Conservation (phyloP, 1,140 invertebrate species). For the Camponotus floridanus region DNA sequence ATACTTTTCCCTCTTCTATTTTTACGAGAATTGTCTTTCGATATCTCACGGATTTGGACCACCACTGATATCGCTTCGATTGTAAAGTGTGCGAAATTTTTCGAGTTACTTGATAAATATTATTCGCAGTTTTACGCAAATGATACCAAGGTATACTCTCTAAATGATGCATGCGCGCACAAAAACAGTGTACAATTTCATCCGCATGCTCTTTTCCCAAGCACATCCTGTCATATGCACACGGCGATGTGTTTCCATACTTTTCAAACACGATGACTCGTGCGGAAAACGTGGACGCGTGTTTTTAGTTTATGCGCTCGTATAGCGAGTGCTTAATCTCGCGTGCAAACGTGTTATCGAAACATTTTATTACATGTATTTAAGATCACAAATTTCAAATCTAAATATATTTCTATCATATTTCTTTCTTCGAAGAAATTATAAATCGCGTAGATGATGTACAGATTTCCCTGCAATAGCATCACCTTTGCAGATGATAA, state of each 20-base stretch:
- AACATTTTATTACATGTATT: neutral
- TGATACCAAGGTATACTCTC: slow-evolving; percentile 21
- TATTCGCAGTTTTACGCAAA: neutral
- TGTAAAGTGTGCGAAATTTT: slow-evolving; percentile 37
- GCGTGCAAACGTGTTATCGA: neutral
- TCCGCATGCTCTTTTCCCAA: neutral
- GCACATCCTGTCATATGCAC: slow-evolving; percentile 23
- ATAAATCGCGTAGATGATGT: slow-evolving; percentile 1
- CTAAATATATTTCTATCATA: neutral
- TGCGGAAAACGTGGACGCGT: neutral
- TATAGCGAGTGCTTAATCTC: neutral
- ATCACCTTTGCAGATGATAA: no score
- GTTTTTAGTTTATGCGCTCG: slow-evolving; percentile 17
- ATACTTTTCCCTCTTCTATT: neutral
- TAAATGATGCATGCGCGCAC: slow-evolving; percentile 21
- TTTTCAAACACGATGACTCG: slow-evolving; percentile 14
- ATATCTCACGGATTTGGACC: neutral
- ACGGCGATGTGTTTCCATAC: slow-evolving; percentile 7
- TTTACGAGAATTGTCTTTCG: neutral
- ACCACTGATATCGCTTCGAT: neutral
- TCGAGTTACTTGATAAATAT: slow-evolving; percentile 5
- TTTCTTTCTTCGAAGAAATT: neutral
- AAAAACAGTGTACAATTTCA: neutral
- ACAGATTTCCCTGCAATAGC: no score
- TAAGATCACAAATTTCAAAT: neutral